phyloP scores from a whole-genome alignment of 2,888 invertebrate genomes.

The Amiota minor region DNA sequence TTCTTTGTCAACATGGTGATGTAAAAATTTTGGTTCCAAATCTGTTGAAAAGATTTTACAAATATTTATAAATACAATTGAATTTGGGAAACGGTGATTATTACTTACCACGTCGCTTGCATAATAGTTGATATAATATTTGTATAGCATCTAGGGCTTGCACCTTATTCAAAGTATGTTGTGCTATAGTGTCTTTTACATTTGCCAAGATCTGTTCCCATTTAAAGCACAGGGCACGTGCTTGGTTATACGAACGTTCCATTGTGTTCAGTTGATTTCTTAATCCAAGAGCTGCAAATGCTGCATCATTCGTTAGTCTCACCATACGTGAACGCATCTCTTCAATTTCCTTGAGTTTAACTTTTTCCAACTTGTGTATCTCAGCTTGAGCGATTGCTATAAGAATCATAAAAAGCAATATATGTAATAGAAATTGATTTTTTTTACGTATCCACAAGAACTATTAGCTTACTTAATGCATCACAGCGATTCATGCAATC shows the following conservation, averaged over 20 bases:
- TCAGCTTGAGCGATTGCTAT: constrained; percentile 13
- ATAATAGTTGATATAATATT: constrained; percentile 59
- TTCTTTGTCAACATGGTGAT: constrained; percentile 55
- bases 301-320: constrained; percentile 62
- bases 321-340: constrained; percentile 62
- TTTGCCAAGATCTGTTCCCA: constrained; percentile 63
- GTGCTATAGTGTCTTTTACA: constrained; percentile 56
- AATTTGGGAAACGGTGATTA: neutral
- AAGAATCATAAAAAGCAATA: too few species aligned
- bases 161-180: constrained; percentile 55
- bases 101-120: constrained; percentile 54
- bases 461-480: constrained; percentile 59
- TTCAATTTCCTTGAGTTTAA: constrained; percentile 58
- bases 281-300: constrained; percentile 59
- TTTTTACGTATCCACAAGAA: neutral
- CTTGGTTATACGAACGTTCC: constrained; percentile 58
- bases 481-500: constrained; percentile 68
- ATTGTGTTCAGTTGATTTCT: constrained; percentile 63
- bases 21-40: constrained; percentile 30
- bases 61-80: neutral
- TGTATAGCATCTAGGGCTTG: constrained; percentile 62
- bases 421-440: neutral
- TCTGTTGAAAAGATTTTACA: constrained; percentile 18
- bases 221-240: constrained; percentile 57
- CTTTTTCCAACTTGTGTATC: constrained; percentile 8